Percentiles rank a stretch among this genome's conserved stretches.
Conservation (phyloP, 2,888 invertebrate genomes). For the Amaurobius ferox region DNA sequence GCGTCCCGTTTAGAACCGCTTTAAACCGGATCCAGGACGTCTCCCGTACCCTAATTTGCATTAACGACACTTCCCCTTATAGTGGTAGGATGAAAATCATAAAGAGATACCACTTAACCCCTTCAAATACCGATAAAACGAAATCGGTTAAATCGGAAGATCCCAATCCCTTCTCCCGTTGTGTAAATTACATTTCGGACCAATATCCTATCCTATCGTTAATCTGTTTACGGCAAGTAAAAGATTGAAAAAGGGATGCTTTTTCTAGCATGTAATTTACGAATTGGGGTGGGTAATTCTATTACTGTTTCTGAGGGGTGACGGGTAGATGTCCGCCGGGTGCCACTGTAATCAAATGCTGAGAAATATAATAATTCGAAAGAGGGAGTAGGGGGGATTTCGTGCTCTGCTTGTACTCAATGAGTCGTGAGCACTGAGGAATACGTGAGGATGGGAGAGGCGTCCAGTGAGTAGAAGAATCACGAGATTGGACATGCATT, state of each 20-base stretch:
- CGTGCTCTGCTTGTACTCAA: not conserved
- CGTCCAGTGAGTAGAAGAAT: no score
- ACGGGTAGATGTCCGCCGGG: slow-evolving; percentile 42
- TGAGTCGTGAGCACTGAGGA: not conserved
- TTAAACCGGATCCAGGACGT: not conserved
- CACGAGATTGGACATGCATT: no score
- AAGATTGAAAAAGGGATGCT: not conserved
- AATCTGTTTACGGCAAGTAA: not conserved
- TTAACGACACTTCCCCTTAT: not conserved
- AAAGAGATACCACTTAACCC: not conserved
- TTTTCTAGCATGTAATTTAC: slow-evolving; percentile 49
- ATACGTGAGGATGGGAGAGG: not conserved
- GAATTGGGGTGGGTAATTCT: slow-evolving; percentile 38
- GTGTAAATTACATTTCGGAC: no score
- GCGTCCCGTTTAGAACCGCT: not conserved
- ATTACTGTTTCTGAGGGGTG: slow-evolving; percentile 24
- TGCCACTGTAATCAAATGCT: slow-evolving; percentile 27
- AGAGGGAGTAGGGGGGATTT: not conserved
- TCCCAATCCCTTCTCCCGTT: no score
- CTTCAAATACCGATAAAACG: not conserved
- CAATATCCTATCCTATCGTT: not conserved
- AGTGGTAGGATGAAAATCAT: no score
- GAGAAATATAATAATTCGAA: not conserved
- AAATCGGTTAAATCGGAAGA: no score
- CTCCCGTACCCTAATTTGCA: not conserved